Percentiles rank a stretch among this genome's conserved stretches.
Conservation (phyloP, 2,888 invertebrate genomes). For the Nasonia oneida region DNA sequence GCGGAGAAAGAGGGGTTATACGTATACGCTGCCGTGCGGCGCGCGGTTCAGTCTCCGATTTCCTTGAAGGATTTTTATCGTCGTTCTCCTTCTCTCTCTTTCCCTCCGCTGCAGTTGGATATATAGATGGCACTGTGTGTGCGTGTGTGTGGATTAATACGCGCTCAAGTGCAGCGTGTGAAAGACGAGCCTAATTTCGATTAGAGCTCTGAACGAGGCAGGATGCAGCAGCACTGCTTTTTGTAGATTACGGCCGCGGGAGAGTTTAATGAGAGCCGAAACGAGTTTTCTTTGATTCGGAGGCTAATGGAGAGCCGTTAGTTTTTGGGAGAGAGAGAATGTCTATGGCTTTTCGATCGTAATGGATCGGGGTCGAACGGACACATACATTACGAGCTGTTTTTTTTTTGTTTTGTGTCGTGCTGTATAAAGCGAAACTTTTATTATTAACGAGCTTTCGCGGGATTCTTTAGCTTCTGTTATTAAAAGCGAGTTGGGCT, state of each 20-base stretch:
- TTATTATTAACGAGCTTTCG: background rate
- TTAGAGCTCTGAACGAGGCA: background rate
- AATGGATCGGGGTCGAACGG: background rate
- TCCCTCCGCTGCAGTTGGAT: background rate
- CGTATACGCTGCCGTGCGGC: background rate
- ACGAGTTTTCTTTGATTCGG: constrained; percentile 3
- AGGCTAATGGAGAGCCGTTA: background rate
- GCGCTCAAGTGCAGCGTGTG: background rate
- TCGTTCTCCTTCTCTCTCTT: constrained; percentile 1
- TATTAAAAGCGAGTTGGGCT: background rate
- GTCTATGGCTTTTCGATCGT: background rate
- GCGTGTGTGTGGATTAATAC: background rate
- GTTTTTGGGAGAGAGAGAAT: background rate
- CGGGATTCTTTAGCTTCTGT: background rate
- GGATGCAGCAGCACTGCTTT: background rate
- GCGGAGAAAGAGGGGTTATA: constrained; percentile 8
- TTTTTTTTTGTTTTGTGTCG: too few relatives aligned
- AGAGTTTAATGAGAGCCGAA: constrained; percentile 6
- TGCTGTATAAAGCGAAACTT: too few relatives aligned
- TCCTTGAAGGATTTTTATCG: constrained; percentile 53
- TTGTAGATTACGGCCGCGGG: background rate
- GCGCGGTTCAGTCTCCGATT: constrained; percentile 55
- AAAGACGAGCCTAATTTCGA: constrained; percentile 23
- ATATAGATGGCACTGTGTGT: background rate
- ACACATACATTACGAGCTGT: too few relatives aligned